A percentile compares a stretch with the other conserved stretches of the same genome.
Conservation (phyloP, 2,888 invertebrate genomes). For the Congeria kusceri region DNA sequence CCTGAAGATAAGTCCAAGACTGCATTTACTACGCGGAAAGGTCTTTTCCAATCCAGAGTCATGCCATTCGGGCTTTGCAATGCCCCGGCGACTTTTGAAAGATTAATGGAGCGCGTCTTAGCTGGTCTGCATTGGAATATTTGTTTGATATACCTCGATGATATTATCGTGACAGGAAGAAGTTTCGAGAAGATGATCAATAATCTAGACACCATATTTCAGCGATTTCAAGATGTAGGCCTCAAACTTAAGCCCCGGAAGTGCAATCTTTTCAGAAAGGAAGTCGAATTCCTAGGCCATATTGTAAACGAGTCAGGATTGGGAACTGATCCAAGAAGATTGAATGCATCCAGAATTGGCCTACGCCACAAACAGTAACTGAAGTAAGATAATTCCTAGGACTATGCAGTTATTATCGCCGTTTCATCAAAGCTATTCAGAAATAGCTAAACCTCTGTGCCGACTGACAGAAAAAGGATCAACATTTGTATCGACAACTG, state of each 20-base stretch:
- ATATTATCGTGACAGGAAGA: background rate
- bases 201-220: background rate
- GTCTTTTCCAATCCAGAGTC: too few species aligned
- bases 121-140: constrained; percentile 37
- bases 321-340: constrained; percentile 26
- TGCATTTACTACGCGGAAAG: too few species aligned
- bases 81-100: constrained; percentile 42
- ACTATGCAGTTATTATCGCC: constrained; percentile 33
- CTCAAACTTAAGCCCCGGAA: constrained; percentile 45
- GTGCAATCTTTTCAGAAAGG: constrained; percentile 31
- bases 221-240: constrained; percentile 4
- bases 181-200: background rate
- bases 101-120: constrained; percentile 40
- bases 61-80: too few species aligned
- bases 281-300: constrained; percentile 41
- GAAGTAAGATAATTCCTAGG: constrained; percentile 38
- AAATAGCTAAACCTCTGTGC: constrained; percentile 37
- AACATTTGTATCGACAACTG: constrained; percentile 19
- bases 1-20: constrained; percentile 10
- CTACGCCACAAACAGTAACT: constrained; percentile 15
- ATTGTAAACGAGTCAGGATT: constrained; percentile 23
- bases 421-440: constrained; percentile 21
- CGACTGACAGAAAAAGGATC: constrained; percentile 21
- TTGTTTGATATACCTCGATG: constrained; percentile 23
- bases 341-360: constrained; percentile 4